phyloP scores from a whole-genome alignment of 2,113 vertebrate genomes.

The Ophiodon elongatus region DNA sequence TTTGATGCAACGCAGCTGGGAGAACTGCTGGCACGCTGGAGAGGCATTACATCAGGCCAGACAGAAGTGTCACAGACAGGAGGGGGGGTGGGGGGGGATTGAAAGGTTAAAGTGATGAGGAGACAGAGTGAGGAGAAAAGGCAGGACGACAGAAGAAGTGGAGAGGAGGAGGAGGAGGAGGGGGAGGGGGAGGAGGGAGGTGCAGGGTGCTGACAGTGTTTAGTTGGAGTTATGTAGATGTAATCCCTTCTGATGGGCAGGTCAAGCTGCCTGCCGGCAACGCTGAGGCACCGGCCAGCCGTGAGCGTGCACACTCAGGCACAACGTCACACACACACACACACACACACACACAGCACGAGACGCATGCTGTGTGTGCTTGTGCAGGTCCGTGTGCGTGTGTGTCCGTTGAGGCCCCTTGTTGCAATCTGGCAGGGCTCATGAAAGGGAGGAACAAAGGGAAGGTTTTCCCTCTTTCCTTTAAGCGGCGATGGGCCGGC shows the following conservation, averaged over 20 bases:
- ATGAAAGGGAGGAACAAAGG: conserved; percentile 56
- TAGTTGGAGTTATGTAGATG: conserved; percentile 63
- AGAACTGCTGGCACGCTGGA: conserved; percentile 36
- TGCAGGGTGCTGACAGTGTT: conserved; percentile 59
- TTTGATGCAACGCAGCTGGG: conserved; percentile 61
- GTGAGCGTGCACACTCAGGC: conserved; percentile 2
- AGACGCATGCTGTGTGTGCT: conserved; percentile 16
- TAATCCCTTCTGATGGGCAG: conserved; percentile 70
- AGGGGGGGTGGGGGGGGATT: conserved; percentile 22
- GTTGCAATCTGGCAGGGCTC: conserved; percentile 50
- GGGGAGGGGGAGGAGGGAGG: conserved; percentile 40
- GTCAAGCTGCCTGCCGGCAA: conserved; percentile 49
- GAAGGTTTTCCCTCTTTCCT: conserved; percentile 67
- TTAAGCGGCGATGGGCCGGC: conserved; percentile 45
- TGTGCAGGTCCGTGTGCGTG: conserved; percentile 24
- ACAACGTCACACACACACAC: too few species aligned
- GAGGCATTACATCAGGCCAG: conserved; percentile 54
- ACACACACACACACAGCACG: conserved; percentile 9
- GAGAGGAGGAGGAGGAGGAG: conserved; percentile 35
- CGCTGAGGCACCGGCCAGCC: conserved; percentile 26
- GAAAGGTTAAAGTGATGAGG: conserved; percentile 53
- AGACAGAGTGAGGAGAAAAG: conserved; percentile 18
- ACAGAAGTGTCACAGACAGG: conserved; percentile 18
- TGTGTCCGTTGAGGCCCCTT: conserved; percentile 43
- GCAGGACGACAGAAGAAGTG: conserved; percentile 44